Percentiles rank a stretch among this genome's conserved stretches.
Evolutionary conservation across 2,888 invertebrate genomes (phyloP).

Genomic region (Drosophila nigricruria): DNA sequence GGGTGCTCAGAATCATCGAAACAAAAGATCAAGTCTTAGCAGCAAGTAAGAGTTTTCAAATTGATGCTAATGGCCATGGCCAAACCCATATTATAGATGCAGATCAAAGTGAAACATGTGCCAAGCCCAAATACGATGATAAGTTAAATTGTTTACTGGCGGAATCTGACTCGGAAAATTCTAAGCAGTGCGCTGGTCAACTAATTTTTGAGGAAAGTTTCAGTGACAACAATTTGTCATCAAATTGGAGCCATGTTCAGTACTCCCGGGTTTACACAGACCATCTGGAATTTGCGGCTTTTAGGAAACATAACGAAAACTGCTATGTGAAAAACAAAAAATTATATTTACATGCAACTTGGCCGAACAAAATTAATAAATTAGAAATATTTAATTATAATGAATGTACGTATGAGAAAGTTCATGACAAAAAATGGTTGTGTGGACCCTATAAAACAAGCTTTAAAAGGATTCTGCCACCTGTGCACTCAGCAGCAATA

Average conservation of each 20-base stretch:
- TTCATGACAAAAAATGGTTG: rapidly evolving
- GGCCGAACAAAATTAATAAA: rapidly evolving
- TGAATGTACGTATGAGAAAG: slow-evolving; percentile 16
- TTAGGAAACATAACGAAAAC: not conserved
- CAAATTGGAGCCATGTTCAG: slow-evolving; percentile 4
- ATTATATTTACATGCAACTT: slow-evolving; percentile 20
- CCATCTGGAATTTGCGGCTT: slow-evolving; percentile 3
- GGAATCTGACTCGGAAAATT: not conserved
- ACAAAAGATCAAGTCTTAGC: slow-evolving; percentile 10
- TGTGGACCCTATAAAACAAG: slow-evolving; percentile 5
- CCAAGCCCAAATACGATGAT: not conserved
- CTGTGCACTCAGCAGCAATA: slow-evolving; percentile 22
- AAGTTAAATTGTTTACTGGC: not conserved
- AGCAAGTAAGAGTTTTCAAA: slow-evolving; percentile 5
- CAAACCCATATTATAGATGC: not conserved
- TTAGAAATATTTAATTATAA: not conserved
- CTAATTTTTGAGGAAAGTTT: slow-evolving; percentile 36
- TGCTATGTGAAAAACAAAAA: slow-evolving; percentile 7
- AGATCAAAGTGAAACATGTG: not conserved
- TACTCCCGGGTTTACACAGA: not conserved
- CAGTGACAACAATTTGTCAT: not conserved
- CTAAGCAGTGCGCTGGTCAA: not conserved
- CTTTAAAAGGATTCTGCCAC: not conserved
- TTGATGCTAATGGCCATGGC: slow-evolving; percentile 14
- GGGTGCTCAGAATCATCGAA: slow-evolving; percentile 17